Conservation (phyloP, 2,113 vertebrate species). For the Pteruthius melanotis region DNA sequence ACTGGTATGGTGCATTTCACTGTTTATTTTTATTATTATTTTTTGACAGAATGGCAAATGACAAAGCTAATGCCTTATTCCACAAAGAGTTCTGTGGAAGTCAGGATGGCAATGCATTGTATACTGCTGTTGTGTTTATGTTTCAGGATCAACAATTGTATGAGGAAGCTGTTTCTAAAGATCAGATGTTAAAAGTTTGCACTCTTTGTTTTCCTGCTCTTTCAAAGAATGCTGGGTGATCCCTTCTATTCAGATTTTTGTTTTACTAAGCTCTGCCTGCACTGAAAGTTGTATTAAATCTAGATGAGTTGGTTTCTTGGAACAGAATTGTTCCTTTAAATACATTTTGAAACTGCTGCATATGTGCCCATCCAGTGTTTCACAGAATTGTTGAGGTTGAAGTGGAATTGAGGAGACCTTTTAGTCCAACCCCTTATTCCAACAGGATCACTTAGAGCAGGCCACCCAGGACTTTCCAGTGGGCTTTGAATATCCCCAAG, state of each 20-base stretch:
- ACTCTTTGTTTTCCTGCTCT: not conserved
- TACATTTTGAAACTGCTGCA: not conserved
- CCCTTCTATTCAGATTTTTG: not conserved
- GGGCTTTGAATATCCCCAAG: not conserved
- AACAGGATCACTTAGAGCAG: not conserved
- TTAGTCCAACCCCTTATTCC: not conserved
- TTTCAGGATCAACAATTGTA: not conserved
- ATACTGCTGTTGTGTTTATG: not conserved
- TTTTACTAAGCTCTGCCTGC: not conserved
- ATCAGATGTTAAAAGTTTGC: not conserved
- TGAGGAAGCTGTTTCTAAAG: not conserved
- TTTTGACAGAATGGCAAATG: not conserved
- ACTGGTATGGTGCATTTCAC: not conserved
- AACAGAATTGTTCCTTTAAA: not conserved
- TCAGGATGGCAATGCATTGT: not conserved
- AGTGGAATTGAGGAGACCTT: not conserved
- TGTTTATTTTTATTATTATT: not conserved
- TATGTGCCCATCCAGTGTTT: not conserved
- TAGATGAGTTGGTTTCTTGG: not conserved
- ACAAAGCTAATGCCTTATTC: not conserved
- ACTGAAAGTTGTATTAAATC: not conserved
- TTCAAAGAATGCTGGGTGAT: not conserved
- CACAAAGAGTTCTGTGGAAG: not conserved
- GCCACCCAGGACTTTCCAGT: not conserved
- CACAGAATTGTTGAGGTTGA: not conserved